Evolutionary conservation across 2,797 vertebrate genomes (phyloP).

Genomic region (Gallinago solitaria): DNA sequence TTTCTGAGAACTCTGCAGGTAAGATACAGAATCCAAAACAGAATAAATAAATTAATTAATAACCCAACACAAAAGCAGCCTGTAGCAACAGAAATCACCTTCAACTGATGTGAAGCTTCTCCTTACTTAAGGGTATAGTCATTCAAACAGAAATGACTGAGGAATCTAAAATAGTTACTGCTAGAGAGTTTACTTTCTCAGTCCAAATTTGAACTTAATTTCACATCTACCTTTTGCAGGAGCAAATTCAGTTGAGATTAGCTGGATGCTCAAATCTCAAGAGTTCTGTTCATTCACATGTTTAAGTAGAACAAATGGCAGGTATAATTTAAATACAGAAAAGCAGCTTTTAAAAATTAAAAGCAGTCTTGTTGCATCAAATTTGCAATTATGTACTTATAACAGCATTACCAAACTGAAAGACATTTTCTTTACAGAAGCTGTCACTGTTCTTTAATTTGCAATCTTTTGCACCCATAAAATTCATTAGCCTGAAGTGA

Average conservation of each 20-base stretch:
- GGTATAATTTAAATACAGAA: accelerated
- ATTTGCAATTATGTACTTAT: background rate
- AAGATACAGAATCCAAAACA: background rate
- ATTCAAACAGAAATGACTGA: background rate
- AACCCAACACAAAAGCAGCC: too few relatives aligned
- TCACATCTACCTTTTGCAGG: background rate
- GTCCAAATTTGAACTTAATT: background rate
- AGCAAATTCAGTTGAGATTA: background rate
- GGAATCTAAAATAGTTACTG: background rate
- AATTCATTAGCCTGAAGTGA: background rate
- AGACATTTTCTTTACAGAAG: background rate
- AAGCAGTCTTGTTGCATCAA: background rate
- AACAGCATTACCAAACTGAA: background rate
- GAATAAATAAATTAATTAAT: background rate
- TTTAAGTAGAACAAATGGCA: background rate
- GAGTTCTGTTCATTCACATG: accelerated
- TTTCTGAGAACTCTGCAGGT: background rate
- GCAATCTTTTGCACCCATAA: background rate
- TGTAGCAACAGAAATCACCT: background rate
- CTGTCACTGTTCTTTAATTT: background rate
- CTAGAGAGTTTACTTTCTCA: background rate
- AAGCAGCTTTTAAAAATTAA: background rate
- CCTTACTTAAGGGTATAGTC: background rate
- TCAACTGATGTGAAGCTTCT: background rate
- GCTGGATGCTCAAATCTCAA: background rate